Percentiles rank a stretch among this genome's conserved stretches.
Conservation (phyloP, 2,113 vertebrate genomes). For the Osmerus eperlanus region DNA sequence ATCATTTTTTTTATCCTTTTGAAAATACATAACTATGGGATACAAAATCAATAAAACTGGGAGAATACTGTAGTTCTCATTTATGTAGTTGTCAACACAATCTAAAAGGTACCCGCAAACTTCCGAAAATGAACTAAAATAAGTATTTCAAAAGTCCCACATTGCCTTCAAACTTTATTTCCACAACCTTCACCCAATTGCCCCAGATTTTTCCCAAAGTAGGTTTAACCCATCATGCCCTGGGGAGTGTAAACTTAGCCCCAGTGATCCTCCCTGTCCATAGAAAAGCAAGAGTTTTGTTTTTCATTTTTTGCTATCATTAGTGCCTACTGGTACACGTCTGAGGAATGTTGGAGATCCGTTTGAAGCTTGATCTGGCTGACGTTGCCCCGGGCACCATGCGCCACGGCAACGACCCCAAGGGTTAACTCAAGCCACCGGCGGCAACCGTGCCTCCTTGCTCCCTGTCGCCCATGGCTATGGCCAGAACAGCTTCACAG, state of each 20-base stretch:
- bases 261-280: slow-evolving; percentile 63
- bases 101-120: too few relatives aligned
- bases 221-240: not conserved
- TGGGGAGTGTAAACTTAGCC: slow-evolving; percentile 51
- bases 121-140: too few relatives aligned
- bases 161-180: too few relatives aligned
- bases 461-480: slow-evolving; percentile 20
- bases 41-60: too few relatives aligned
- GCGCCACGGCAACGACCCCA: slow-evolving; percentile 60
- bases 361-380: slow-evolving; percentile 63
- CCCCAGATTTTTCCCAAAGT: not conserved
- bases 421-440: slow-evolving; percentile 51
- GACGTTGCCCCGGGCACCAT: slow-evolving; percentile 35
- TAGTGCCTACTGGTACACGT: slow-evolving; percentile 71
- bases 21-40: too few relatives aligned
- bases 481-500: not conserved
- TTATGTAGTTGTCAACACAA: too few relatives aligned
- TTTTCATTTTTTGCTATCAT: slow-evolving; percentile 71
- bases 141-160: too few relatives aligned
- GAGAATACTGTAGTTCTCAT: too few relatives aligned
- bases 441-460: slow-evolving; percentile 13
- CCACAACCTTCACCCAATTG: not conserved
- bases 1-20: too few relatives aligned
- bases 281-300: slow-evolving; percentile 66
- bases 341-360: slow-evolving; percentile 67